These are phyloP conservation scores for Alaudala cheleensis DNA, from an alignment of 2,113 vertebrate genomes.

Conservation along the genomic window DNA sequence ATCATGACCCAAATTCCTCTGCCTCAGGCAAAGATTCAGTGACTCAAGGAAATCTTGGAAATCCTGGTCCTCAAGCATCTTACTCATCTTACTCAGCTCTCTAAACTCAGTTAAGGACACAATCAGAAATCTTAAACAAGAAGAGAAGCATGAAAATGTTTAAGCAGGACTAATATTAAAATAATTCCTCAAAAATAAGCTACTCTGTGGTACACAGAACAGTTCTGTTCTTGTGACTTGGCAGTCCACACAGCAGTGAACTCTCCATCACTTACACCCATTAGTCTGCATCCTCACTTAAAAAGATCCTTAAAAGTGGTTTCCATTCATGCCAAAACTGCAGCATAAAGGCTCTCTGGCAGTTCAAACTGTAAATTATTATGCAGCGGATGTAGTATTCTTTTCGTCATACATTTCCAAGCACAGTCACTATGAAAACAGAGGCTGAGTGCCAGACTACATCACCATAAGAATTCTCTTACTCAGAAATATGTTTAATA, in stretches of 20 bases:
- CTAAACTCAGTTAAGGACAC: neutral
- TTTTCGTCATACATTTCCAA: neutral
- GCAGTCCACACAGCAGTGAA: neutral
- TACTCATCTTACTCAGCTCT: neutral
- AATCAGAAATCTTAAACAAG: neutral
- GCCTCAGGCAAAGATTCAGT: neutral
- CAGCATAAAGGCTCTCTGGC: neutral
- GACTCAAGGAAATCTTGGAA: neutral
- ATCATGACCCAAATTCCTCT: neutral
- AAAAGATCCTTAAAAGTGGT: neutral
- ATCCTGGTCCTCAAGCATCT: neutral
- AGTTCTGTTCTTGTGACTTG: neutral
- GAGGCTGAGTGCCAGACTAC: neutral
- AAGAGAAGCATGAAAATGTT: neutral
- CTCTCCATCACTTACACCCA: neutral
- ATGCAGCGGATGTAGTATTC: fast-evolving
- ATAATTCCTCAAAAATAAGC: neutral
- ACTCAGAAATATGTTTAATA: neutral
- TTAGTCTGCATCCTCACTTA: neutral
- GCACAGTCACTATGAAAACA: neutral
- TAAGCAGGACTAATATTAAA: neutral
- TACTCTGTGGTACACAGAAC: neutral
- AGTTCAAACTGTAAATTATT: neutral
- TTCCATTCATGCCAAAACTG: neutral
- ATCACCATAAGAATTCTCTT: neutral